These are phyloP conservation scores for Galerucella pusilla DNA, from an alignment of 2,888 invertebrate species.

Conservation along the genomic window DNA sequence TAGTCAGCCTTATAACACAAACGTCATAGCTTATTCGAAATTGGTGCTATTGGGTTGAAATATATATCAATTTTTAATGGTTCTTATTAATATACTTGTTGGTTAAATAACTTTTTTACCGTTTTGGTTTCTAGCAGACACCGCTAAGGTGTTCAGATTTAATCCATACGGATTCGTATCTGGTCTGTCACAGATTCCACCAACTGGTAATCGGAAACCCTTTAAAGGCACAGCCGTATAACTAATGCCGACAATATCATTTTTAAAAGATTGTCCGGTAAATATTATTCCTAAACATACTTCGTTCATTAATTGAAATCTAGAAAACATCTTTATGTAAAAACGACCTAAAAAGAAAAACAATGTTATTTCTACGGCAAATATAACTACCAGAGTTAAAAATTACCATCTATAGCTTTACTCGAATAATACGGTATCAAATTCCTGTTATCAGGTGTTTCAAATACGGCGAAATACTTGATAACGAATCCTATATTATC, in stretches of 20 bases:
- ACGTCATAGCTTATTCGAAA: no score
- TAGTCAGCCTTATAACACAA: no score
- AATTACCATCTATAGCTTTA: conserved; percentile 62
- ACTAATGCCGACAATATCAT: conserved; percentile 61
- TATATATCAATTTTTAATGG: no score
- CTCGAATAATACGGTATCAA: conserved; percentile 61
- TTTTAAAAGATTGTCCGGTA: conserved; percentile 67
- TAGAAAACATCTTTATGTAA: conserved; percentile 52
- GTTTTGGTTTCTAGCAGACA: conserved; percentile 31
- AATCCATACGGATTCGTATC: conserved; percentile 47
- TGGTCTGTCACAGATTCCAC: conserved; percentile 67
- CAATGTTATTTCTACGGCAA: neutral
- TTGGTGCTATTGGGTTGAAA: no score
- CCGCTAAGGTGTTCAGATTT: conserved; percentile 38
- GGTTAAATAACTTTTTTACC: conserved; percentile 18
- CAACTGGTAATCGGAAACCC: conserved; percentile 60
- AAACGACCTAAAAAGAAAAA: conserved; percentile 38
- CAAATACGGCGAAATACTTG: conserved; percentile 67
- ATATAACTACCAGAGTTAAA: conserved; percentile 42
- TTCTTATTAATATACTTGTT: no score
- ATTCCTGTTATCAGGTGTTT: conserved; percentile 63
- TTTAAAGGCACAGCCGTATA: conserved; percentile 61
- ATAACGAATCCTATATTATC: conserved; percentile 70
- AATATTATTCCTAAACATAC: conserved; percentile 69
- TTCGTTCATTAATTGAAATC: conserved; percentile 65